Percentiles rank a stretch among this genome's conserved stretches.
These are phyloP conservation scores for Temnothorax longispinosus DNA, from an alignment of 1,140 invertebrate genomes.

Conservation along the genomic window DNA sequence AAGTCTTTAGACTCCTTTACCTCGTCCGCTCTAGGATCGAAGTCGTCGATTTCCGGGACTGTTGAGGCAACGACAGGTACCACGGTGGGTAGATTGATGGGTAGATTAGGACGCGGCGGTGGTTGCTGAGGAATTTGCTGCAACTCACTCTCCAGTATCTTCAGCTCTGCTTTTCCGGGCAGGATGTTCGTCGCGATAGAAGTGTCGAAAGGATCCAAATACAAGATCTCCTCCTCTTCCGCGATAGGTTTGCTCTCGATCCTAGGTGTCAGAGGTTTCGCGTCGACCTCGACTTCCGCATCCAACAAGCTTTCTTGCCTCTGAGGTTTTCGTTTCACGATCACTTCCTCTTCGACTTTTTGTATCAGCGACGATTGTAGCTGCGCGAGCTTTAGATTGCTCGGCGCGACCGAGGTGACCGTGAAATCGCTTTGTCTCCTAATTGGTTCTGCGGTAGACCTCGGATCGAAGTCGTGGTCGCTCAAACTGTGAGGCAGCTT, in stretches of 20 bases:
- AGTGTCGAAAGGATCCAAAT: slow-evolving; percentile 92
- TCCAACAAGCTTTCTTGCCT: slow-evolving; percentile 83
- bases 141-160: slow-evolving; percentile 91
- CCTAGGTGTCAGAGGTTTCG: slow-evolving; percentile 89
- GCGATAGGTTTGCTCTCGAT: slow-evolving; percentile 81
- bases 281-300: slow-evolving; percentile 88
- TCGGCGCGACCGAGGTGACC: slow-evolving; percentile 55
- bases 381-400: slow-evolving; percentile 63
- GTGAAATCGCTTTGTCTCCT: slow-evolving; percentile 77
- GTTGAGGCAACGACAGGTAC: slow-evolving; percentile 2
- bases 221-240: slow-evolving; percentile 80
- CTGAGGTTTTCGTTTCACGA: slow-evolving; percentile 26
- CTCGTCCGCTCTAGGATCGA: slow-evolving; percentile 80
- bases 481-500: slow-evolving; percentile 84
- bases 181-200: slow-evolving; percentile 91
- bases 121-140: slow-evolving; percentile 81
- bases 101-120: slow-evolving; percentile 46
- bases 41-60: slow-evolving; percentile 77
- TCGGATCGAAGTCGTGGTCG: slow-evolving; percentile 88
- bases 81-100: slow-evolving; percentile 69
- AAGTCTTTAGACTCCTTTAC: slow-evolving; percentile 75
- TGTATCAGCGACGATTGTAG: slow-evolving; percentile 48
- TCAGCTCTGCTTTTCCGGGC: slow-evolving; percentile 92
- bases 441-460: slow-evolving; percentile 76
- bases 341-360: slow-evolving; percentile 60